phyloP scores from a whole-genome alignment of 2,797 vertebrate species.

The Muscicapa striata region DNA sequence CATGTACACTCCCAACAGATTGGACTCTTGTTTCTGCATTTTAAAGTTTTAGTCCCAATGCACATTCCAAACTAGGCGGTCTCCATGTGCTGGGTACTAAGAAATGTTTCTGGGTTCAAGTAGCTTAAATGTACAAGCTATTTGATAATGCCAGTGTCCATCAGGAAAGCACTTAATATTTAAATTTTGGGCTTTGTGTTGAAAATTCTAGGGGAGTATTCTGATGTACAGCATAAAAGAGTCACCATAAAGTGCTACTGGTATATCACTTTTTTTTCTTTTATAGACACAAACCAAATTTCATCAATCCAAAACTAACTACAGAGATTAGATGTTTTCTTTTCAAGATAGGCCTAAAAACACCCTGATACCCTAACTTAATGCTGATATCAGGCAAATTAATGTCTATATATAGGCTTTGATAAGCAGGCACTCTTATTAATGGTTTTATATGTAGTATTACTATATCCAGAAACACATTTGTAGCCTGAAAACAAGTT shows the following conservation, averaged over 20 bases:
- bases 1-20: not conserved
- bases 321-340: not conserved
- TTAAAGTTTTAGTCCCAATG: not conserved
- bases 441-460: not conserved
- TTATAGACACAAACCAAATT: not conserved
- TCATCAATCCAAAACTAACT: not conserved
- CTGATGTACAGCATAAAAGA: not conserved
- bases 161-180: not conserved
- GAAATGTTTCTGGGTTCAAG: not conserved
- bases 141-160: not conserved
- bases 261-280: not conserved
- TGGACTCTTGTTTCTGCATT: conserved; percentile 5
- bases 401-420: not conserved
- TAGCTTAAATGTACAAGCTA: not conserved
- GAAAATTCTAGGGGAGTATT: not conserved
- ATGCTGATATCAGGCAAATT: not conserved
- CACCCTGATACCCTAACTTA: not conserved
- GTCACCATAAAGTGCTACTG: not conserved
- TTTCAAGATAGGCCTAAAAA: not conserved
- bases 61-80: accelerated
- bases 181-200: not conserved
- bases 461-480: not conserved
- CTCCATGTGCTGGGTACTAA: not conserved
- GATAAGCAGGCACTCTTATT: not conserved
- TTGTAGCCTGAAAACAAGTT: not conserved